Evolutionary conservation across 2,113 vertebrate genomes (phyloP).

Genomic region (Psilopogon haemacephalus): DNA sequence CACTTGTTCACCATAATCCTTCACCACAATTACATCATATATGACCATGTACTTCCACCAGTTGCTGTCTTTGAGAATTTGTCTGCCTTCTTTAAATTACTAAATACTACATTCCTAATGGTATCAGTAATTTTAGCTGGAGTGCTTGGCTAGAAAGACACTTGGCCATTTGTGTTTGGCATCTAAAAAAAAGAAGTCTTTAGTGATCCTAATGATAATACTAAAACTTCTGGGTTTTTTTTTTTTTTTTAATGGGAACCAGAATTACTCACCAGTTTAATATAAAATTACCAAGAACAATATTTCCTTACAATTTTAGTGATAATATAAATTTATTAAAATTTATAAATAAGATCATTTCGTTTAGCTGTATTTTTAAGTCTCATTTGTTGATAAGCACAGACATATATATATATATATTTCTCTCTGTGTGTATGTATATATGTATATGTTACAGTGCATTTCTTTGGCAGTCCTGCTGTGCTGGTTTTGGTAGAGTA

Average conservation of each 20-base stretch:
- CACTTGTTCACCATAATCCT: not conserved
- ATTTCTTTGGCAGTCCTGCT: not conserved
- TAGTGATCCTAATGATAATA: not conserved
- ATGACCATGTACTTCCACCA: not conserved
- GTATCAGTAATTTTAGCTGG: not conserved
- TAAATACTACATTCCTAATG: not conserved
- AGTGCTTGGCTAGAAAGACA: not conserved
- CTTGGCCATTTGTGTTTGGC: not conserved
- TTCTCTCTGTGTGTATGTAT: too few relatives aligned
- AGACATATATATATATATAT: not conserved
- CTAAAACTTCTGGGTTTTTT: not conserved
- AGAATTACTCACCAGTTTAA: not conserved
- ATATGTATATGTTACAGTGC: too few relatives aligned
- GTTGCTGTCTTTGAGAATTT: not conserved
- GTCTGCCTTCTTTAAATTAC: not conserved
- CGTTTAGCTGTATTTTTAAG: not conserved
- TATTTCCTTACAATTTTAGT: not conserved
- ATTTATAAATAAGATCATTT: not conserved
- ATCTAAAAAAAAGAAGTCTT: not conserved
- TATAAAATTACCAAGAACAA: not conserved
- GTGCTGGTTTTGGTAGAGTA: not conserved
- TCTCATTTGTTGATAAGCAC: not conserved
- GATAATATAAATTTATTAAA: not conserved
- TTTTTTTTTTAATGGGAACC: not conserved
- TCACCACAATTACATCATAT: not conserved